Percentiles rank a stretch among this genome's conserved stretches.
These are phyloP conservation scores for Lampris megalopsis DNA, from an alignment of 2,113 vertebrate species.

Conservation along the genomic window DNA sequence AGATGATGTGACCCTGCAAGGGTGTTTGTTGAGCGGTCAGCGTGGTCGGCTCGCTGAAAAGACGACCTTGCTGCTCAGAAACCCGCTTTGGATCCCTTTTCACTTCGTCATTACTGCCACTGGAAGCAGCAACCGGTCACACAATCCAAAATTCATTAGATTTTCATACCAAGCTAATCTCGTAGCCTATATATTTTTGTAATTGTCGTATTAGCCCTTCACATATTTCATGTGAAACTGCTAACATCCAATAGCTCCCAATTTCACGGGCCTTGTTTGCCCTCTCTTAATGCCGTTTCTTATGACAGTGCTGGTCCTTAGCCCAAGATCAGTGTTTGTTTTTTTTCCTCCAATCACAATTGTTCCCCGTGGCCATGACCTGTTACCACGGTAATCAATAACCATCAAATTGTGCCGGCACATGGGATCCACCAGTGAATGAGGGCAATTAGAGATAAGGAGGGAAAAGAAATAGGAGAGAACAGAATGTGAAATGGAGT, in stretches of 20 bases:
- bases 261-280: constrained; percentile 1
- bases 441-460: constrained; percentile 46
- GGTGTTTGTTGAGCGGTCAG: not conserved
- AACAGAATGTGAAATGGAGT: constrained; percentile 23
- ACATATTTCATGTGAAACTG: constrained; percentile 4
- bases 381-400: constrained; percentile 64
- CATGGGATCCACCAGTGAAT: constrained; percentile 37
- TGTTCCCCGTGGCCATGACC: constrained; percentile 24
- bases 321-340: constrained; percentile 28
- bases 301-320: constrained; percentile 33
- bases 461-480: not conserved
- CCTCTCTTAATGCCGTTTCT: not conserved
- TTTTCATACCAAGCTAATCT: not conserved
- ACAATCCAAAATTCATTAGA: not conserved
- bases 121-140: not conserved
- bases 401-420: constrained; percentile 27
- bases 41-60: not conserved
- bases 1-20: no score
- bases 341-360: constrained; percentile 26
- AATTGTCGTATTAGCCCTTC: not conserved
- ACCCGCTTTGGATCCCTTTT: not conserved
- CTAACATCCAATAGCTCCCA: not conserved
- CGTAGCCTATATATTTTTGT: not conserved
- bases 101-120: no score
- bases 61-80: not conserved